Conservation (phyloP, 2,888 invertebrate genomes). For the Digitonthophagus gazella region DNA sequence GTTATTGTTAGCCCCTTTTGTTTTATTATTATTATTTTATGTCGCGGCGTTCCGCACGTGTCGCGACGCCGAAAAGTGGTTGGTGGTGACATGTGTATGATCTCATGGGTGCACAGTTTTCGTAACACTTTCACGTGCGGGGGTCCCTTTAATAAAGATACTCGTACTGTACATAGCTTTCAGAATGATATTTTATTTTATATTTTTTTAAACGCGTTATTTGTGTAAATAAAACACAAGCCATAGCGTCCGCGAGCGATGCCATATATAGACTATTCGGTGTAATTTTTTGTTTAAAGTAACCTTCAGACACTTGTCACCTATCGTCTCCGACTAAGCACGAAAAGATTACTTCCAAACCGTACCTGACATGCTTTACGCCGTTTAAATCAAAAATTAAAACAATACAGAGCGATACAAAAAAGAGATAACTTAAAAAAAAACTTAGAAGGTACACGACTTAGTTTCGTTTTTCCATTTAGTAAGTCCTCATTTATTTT, state of each 20-base stretch:
- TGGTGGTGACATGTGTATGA: conserved; percentile 30
- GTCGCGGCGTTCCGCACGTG: conserved; percentile 21
- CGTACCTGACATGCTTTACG: conserved; percentile 52
- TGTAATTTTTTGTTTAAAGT: conserved; percentile 3
- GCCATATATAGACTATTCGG: conserved; percentile 23
- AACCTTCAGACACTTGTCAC: conserved; percentile 25
- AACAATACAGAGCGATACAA: conserved; percentile 28
- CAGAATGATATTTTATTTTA: conserved; percentile 23
- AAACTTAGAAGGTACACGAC: conserved; percentile 20
- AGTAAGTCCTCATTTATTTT: background rate
- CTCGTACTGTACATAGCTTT: conserved; percentile 22
- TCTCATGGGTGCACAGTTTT: conserved; percentile 27
- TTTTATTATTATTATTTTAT: conserved; percentile 31
- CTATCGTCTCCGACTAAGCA: conserved; percentile 24
- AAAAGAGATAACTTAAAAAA: conserved; percentile 19
- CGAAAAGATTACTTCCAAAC: conserved; percentile 35
- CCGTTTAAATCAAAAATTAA: conserved; percentile 31
- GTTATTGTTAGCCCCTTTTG: conserved; percentile 47
- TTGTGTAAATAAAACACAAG: conserved; percentile 29
- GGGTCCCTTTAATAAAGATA: conserved; percentile 6
- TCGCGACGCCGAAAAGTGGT: conserved; percentile 32
- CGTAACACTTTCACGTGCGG: conserved; percentile 4
- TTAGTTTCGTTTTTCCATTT: conserved; percentile 14
- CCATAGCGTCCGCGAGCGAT: conserved; percentile 27
- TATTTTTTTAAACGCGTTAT: conserved; percentile 25